Conservation (phyloP, 37 sponge, comb jelly and placozoan species). For the Mnemiopsis leidyi region DNA sequence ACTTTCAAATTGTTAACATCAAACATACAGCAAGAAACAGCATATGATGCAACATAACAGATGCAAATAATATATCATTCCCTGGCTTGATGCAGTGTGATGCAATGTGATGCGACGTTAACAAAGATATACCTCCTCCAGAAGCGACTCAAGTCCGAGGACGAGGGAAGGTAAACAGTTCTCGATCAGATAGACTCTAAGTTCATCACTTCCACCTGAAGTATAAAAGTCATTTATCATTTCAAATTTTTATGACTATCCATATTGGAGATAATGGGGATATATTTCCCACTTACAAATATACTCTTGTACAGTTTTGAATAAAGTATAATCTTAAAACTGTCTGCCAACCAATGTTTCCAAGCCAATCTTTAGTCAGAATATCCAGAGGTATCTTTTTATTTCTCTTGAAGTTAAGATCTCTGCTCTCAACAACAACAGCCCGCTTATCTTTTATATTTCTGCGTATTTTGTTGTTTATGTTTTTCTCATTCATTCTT, state of each 20-base stretch:
- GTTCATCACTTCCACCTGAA: constrained; percentile 50
- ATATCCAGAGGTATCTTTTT: constrained; percentile 64
- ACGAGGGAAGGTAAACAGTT: constrained; percentile 80
- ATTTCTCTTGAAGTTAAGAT: neutral
- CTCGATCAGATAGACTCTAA: constrained; percentile 73
- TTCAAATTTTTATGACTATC: too few species aligned
- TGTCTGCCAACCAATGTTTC: constrained; percentile 6
- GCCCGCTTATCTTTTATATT: constrained; percentile 9
- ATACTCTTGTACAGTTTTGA: neutral
- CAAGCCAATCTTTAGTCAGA: constrained; percentile 39
- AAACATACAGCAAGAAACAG: neutral
- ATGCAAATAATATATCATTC: neutral
- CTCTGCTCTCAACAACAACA: neutral
- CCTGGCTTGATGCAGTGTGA: too few species aligned
- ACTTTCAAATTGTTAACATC: neutral
- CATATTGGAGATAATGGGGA: too few species aligned
- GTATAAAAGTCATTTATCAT: too few species aligned
- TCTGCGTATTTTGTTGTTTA: constrained; percentile 2
- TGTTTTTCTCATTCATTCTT: constrained; percentile 8
- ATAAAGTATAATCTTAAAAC: neutral
- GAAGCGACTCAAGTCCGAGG: constrained; percentile 79
- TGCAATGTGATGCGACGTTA: too few species aligned
- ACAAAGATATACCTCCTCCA: constrained; percentile 69
- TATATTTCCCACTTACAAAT: too few species aligned
- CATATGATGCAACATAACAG: neutral